phyloP scores from a whole-genome alignment of 2,888 invertebrate genomes.

The Psylliodes chrysocephalus region DNA sequence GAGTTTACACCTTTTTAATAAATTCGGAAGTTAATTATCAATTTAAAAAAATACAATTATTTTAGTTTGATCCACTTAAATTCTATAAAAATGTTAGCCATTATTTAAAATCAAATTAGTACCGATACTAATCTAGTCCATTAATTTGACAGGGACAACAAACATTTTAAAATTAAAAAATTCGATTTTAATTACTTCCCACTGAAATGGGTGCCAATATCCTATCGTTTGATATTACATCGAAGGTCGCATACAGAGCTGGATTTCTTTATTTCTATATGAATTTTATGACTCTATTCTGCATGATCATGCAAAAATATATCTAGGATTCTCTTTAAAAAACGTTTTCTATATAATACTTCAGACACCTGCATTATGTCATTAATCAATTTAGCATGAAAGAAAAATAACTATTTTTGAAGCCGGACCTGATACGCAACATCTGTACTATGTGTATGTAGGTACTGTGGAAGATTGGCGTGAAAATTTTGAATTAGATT shows the following conservation, averaged over 20 bases:
- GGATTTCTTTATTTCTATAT: background rate
- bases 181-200: background rate
- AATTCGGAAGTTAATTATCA: no score
- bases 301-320: no score
- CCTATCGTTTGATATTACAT: background rate
- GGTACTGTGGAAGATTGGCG: constrained; percentile 1
- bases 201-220: background rate
- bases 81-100: background rate
- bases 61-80: background rate
- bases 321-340: no score
- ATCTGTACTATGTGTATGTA: background rate
- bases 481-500: constrained; percentile 5
- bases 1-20: no score
- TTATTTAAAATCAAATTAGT: background rate
- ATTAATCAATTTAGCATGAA: no score
- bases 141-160: no score
- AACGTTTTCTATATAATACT: no score
- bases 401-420: no score
- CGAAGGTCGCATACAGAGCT: background rate
- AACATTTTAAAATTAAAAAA: background rate
- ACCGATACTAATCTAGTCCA: no score
- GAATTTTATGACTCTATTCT: no score
- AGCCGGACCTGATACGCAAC: background rate
- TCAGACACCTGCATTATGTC: no score
- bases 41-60: no score